Conservation (phyloP, 2,113 vertebrate species). For the Argyrosomus japonicus region DNA sequence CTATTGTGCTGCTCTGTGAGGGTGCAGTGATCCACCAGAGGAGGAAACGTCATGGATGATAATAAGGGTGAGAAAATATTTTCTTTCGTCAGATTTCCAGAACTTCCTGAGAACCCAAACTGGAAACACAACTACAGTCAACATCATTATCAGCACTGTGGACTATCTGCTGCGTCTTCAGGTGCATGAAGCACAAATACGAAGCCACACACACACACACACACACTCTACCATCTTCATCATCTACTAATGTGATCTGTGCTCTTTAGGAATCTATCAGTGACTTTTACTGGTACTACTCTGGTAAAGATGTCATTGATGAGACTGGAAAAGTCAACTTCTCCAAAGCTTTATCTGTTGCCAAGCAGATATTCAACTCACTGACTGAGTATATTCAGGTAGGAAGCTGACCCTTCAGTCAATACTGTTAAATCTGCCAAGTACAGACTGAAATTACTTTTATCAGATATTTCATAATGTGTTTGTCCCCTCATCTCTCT, state of each 20-base stretch:
- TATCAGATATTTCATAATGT: background rate
- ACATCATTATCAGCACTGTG: slow-evolving; percentile 98
- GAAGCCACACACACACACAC: background rate
- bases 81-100: slow-evolving; percentile 90
- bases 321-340: slow-evolving; percentile 96
- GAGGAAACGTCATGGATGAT: background rate
- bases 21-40: background rate
- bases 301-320: slow-evolving; percentile 96
- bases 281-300: slow-evolving; percentile 99
- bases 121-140: slow-evolving; percentile 98
- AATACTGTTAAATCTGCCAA: background rate
- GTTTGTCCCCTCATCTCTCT: background rate
- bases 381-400: slow-evolving; percentile 95
- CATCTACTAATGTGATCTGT: background rate
- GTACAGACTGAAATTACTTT: background rate
- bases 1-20: background rate
- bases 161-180: slow-evolving; percentile 97
- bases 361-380: slow-evolving; percentile 99
- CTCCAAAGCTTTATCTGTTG: slow-evolving; percentile 95
- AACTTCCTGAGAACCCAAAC: slow-evolving; percentile 97
- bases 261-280: slow-evolving; percentile 94
- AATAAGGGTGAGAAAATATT: background rate
- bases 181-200: slow-evolving; percentile 76
- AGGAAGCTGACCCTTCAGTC: background rate
- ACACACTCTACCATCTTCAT: background rate